Evolutionary conservation across 2,888 invertebrate species (phyloP).

Genomic region (Coleophora flavipennella): DNA sequence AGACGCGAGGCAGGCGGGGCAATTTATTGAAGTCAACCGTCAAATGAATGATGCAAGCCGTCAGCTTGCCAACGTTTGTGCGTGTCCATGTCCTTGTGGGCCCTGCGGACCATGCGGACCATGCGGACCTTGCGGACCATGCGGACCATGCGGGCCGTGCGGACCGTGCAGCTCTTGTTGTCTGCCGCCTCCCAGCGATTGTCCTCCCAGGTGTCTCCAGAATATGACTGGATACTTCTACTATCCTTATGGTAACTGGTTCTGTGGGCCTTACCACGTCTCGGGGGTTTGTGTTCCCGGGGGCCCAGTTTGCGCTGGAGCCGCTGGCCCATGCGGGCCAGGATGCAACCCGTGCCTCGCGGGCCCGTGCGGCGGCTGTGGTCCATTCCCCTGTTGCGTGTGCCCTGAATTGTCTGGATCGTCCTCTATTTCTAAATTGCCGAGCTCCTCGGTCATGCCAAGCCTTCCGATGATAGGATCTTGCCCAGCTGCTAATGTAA

Average conservation of each 20-base stretch:
- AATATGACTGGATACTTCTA: conserved; percentile 58
- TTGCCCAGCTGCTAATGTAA: too few relatives aligned
- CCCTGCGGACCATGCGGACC: neutral
- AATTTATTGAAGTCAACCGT: too few relatives aligned
- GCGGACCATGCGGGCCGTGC: conserved; percentile 30
- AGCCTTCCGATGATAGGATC: too few relatives aligned
- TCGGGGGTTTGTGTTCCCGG: conserved; percentile 33
- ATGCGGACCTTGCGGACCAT: conserved; percentile 13
- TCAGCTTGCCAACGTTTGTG: conserved; percentile 1
- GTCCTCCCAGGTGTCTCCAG: conserved; percentile 43
- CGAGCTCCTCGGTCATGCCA: too few relatives aligned
- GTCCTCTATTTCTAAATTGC: too few relatives aligned
- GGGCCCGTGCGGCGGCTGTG: conserved; percentile 8
- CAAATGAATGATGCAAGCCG: too few relatives aligned
- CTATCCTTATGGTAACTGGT: conserved; percentile 56
- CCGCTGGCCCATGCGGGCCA: conserved; percentile 3
- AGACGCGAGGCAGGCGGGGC: too few relatives aligned
- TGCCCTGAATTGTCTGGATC: neutral
- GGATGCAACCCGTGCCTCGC: conserved; percentile 2
- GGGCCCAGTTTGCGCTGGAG: conserved; percentile 5
- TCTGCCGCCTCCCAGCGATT: conserved; percentile 47
- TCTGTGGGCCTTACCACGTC: conserved; percentile 54
- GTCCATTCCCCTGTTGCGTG: conserved; percentile 6
- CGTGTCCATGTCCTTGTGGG: conserved; percentile 7
- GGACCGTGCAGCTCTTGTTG: conserved; percentile 22